Evolutionary conservation across 2,113 vertebrate genomes (phyloP), one percentile per base, ranked within the genome.

Genomic region (Ictalurus furcatus): DNA sequence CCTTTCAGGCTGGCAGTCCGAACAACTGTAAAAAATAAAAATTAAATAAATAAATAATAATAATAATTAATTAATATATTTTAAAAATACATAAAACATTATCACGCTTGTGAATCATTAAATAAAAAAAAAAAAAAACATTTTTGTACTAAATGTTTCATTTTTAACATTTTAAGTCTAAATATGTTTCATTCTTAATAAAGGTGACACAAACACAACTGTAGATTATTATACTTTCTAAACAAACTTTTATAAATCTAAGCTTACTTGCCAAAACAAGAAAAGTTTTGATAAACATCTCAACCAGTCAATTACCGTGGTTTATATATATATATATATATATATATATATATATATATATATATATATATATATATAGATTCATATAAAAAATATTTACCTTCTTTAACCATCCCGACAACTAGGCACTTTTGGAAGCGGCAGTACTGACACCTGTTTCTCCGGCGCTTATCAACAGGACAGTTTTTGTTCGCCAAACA

Each of bases 401-500:
- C 98, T 98, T 99, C 98, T 96, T 98, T 98, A 91, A 99, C 98
- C 98, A 99, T 99, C 92, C 98, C 98, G 92, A 99, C 98, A 71
- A 97, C 97, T 92, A 99, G 95, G 96, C 98, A 99, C 97, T 99
- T 99, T 94, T 99, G 98, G 94, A 98, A 99, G 81, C 98, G 97
- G 93, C 98, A 99, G 94, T 97, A 99, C 92, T 99, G 98, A 94
- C 98, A 99, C 88, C 98, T 97, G 92, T 99, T 98, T 94, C 98
- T 96, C 84, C 98, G 96, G 91, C 98, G 96, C 93, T 99, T 99
- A 95, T 99, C 98, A 93, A 99, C 98, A 73, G 98, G 98, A 95
- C 98, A 99, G 94, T 98, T 98, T 96, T 99, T 99, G 95, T 99
- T 99, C 90, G 98, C 98, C 96, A 99, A 96, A 93, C 98, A 99